Base-by-base conservation (phyloP, 2,888 invertebrate genomes). In the Perithous albicinctus region DNA sequence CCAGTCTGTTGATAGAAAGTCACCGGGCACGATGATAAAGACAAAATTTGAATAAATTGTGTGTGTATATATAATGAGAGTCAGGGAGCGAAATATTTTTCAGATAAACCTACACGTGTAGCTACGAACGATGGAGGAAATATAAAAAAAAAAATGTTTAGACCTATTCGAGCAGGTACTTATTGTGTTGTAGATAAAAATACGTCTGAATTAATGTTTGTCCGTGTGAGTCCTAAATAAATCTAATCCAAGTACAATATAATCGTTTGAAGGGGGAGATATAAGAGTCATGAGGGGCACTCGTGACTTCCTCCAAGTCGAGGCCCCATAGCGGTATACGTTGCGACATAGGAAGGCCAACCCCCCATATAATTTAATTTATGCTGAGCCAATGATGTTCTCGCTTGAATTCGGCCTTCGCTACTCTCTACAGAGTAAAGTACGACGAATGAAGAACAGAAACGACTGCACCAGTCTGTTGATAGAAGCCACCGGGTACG, bases 321-420 rank as follows among this genome's bases (percentile, higher is more conserved):
- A 82, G 80, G 72, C 82, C 85, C 72, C 59, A 32, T 72, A 15
- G 43, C 72, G 18, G 12, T 15, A 38, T 46, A 32, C 46, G 38
- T n/a, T n/a, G 56, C 46, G 32, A 32, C 72, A 18, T 18, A 46
- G 70, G 18, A 18, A 41, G 54, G 18, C 59, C 20, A 43, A 43
- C 84, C 86, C 87, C 85, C 88, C 87, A 87, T 87, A 85, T 89
- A 88, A 87, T 85, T 86, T 88, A 87, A 87, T 88, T 90, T 88
- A 86, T 85, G 72, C 82, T 82, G 84, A 84, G 84, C 84, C 76
- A 82, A 70, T 61, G 69, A 66, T 56, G 69, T 70, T 48, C 73
- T 76, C 73, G 23, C 38, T 54, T 12, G 7, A 29, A 32, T 32
- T 54, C 23, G 2, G 18, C 20, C 5, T 46, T 51, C 23, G 1